Percentiles rank a stretch among this genome's conserved stretches.
Conservation (phyloP, 2,113 vertebrate species). For the Chlorodrepanis virens region DNA sequence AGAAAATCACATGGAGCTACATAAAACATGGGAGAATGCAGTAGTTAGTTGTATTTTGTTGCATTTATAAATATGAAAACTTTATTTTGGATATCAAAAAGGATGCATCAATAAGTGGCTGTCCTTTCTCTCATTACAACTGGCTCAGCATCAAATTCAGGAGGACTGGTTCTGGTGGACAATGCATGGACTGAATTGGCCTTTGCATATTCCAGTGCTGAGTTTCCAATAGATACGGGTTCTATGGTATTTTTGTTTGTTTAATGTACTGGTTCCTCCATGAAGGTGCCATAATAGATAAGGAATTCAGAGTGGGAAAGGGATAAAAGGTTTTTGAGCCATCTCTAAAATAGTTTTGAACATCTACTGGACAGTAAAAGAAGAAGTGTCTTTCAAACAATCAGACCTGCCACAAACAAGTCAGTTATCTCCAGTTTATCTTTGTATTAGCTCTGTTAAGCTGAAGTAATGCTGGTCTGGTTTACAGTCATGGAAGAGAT, state of each 20-base stretch:
- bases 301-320: background rate
- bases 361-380: background rate
- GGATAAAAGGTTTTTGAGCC: background rate
- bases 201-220: background rate
- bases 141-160: background rate
- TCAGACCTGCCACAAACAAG: background rate
- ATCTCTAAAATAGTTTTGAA: background rate
- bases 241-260: background rate
- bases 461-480: background rate
- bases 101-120: background rate
- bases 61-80: background rate
- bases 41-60: background rate
- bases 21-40: background rate
- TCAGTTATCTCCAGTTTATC: background rate
- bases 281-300: background rate
- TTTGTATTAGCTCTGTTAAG: background rate
- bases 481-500: background rate
- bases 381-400: background rate
- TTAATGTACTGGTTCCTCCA: background rate
- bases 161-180: background rate
- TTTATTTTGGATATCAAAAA: background rate
- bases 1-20: background rate
- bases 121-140: background rate
- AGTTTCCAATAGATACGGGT: background rate
- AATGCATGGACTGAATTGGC: rapidly evolving